Percentiles rank a stretch among this genome's conserved stretches.
Evolutionary conservation across 2,797 vertebrate species (phyloP).

Genomic region (Myripristis murdjan): DNA sequence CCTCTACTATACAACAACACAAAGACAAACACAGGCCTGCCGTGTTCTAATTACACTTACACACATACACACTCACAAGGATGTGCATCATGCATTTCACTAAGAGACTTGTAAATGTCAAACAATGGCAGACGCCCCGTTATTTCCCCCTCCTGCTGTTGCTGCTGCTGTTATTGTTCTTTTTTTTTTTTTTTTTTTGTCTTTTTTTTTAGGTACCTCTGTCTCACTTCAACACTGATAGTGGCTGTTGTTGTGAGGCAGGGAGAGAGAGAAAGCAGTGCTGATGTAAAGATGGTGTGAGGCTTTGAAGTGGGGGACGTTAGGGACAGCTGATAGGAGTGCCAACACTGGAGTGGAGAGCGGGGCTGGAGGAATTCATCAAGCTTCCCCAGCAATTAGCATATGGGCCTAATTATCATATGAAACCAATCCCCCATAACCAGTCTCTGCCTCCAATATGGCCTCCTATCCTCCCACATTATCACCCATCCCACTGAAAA

Average conservation of each 20-base stretch:
- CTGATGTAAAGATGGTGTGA: constrained; percentile 65
- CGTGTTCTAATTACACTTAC: constrained; percentile 85
- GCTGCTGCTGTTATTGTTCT: constrained; percentile 59
- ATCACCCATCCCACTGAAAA: constrained; percentile 66
- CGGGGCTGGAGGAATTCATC: constrained; percentile 72
- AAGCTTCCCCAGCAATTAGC: constrained; percentile 80
- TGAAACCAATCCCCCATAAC: constrained; percentile 76
- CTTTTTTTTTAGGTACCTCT: constrained; percentile 26
- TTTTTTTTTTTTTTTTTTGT: constrained; percentile 46
- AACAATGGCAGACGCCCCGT: constrained; percentile 67
- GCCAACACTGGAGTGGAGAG: constrained; percentile 51
- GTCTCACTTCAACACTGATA: constrained; percentile 32
- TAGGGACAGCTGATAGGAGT: constrained; percentile 69
- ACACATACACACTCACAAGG: constrained; percentile 51
- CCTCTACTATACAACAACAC: constrained; percentile 80
- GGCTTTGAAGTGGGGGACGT: constrained; percentile 77
- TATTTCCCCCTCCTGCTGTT: constrained; percentile 55
- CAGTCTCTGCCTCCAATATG: constrained; percentile 64
- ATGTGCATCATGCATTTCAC: constrained; percentile 71
- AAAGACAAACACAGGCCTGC: constrained; percentile 82
- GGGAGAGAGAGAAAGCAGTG: constrained; percentile 40
- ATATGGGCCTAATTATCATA: constrained; percentile 83
- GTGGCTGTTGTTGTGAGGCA: constrained; percentile 42
- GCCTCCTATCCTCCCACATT: constrained; percentile 70
- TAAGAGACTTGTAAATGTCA: constrained; percentile 83